phyloP scores from a whole-genome alignment of 2,113 vertebrate genomes.

The Eurypyga helias region DNA sequence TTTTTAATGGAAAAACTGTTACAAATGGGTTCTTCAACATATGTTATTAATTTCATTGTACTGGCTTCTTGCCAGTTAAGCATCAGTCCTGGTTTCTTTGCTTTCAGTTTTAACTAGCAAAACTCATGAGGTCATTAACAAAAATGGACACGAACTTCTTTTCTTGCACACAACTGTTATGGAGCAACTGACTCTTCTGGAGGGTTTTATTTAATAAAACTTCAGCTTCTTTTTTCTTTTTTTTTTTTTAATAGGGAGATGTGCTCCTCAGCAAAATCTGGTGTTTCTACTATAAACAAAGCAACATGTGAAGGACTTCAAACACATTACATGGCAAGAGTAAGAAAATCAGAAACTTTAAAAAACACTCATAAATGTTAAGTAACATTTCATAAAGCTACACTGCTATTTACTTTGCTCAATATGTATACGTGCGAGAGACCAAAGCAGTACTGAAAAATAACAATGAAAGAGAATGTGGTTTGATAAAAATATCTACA shows the following conservation, averaged over 20 bases:
- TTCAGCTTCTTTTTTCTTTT: constrained; percentile 25
- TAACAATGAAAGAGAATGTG: constrained; percentile 6
- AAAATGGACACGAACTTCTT: constrained; percentile 75
- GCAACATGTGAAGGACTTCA: constrained; percentile 54
- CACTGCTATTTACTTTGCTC: constrained; percentile 5
- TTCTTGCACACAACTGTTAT: constrained; percentile 60
- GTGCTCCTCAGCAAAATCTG: constrained; percentile 56
- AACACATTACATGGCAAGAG: constrained; percentile 43
- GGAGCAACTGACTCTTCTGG: constrained; percentile 68
- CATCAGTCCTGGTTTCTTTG: constrained; percentile 79
- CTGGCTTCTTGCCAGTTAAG: constrained; percentile 80
- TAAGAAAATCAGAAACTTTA: constrained; percentile 44
- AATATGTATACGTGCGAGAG: neutral
- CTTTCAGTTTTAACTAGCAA: constrained; percentile 83
- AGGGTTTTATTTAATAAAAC: constrained; percentile 62
- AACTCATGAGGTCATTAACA: constrained; percentile 81
- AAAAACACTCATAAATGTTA: constrained; percentile 49
- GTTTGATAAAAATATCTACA: constrained; percentile 43
- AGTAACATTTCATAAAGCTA: constrained; percentile 50
- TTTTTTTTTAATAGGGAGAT: constrained; percentile 35
- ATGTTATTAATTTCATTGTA: constrained; percentile 83
- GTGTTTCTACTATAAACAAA: constrained; percentile 55
- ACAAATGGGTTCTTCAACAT: constrained; percentile 85
- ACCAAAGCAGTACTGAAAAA: constrained; percentile 7
- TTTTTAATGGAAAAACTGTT: constrained; percentile 79